Conservation (phyloP, 2,797 vertebrate species). For the Pygocentrus nattereri region DNA sequence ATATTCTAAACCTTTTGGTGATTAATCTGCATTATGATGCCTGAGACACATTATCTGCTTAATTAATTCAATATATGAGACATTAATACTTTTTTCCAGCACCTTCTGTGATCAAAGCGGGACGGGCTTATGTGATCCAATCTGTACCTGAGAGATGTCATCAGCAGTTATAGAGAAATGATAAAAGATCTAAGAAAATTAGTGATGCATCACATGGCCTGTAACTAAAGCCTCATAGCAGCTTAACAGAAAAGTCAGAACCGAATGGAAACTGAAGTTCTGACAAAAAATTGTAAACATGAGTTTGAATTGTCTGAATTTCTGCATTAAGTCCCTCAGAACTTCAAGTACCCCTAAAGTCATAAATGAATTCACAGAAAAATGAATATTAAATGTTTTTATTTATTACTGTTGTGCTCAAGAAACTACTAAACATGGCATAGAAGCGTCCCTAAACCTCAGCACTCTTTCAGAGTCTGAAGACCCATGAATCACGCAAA, state of each 20-base stretch:
- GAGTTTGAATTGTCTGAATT: too few relatives aligned
- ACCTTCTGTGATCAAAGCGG: conserved; percentile 57
- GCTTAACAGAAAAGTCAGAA: not conserved
- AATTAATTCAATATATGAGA: conserved; percentile 82
- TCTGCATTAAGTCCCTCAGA: too few relatives aligned
- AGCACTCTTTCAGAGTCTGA: too few relatives aligned
- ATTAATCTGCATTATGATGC: conserved; percentile 78
- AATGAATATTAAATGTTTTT: too few relatives aligned
- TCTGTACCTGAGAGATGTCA: conserved; percentile 1
- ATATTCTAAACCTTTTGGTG: conserved; percentile 70
- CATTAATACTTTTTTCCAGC: conserved; percentile 75
- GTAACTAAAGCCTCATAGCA: not conserved
- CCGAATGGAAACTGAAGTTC: not conserved
- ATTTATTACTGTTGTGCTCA: too few relatives aligned
- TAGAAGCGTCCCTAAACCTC: too few relatives aligned
- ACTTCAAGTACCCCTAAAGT: too few relatives aligned
- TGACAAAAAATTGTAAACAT: too few relatives aligned
- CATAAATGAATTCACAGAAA: too few relatives aligned
- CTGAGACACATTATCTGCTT: conserved; percentile 75
- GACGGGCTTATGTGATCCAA: not conserved
- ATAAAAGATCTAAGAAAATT: not conserved
- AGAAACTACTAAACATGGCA: too few relatives aligned
- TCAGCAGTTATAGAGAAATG: not conserved
- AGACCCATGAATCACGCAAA: too few relatives aligned
- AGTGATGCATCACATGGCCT: not conserved